Evolutionary conservation across 2,888 invertebrate species (phyloP).

Genomic region (Orchestes rusci): DNA sequence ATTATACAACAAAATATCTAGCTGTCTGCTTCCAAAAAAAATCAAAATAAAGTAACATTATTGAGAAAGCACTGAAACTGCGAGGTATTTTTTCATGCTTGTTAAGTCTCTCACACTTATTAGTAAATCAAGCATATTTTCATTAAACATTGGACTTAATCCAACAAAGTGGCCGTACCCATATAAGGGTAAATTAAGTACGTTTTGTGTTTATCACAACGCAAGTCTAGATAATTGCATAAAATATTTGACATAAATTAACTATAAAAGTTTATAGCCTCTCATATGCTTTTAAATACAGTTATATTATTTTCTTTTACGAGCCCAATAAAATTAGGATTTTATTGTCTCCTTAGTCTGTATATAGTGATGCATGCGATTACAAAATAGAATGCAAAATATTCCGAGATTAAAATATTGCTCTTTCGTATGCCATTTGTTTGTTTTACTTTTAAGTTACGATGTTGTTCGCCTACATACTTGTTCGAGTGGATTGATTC

Average conservation of each 20-base stretch:
- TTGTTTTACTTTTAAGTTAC: neutral
- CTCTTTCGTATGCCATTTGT: neutral
- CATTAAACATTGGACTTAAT: too few species aligned
- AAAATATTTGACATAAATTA: conserved; percentile 16
- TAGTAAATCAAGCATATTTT: too few species aligned
- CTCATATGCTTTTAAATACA: conserved; percentile 14
- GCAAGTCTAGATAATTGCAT: conserved; percentile 11
- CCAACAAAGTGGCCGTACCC: too few species aligned
- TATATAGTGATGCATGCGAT: too few species aligned
- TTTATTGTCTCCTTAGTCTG: conserved; percentile 10
- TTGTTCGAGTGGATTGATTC: too few species aligned
- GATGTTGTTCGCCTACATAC: neutral
- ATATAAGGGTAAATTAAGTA: too few species aligned
- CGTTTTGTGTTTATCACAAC: conserved; percentile 3
- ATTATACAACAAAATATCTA: too few species aligned
- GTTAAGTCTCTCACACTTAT: too few species aligned
- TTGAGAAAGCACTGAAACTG: too few species aligned
- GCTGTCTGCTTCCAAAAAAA: too few species aligned
- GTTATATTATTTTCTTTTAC: conserved; percentile 16
- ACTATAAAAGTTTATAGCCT: conserved; percentile 18
- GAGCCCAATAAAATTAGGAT: conserved; percentile 14
- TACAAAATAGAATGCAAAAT: conserved; percentile 5
- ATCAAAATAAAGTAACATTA: too few species aligned
- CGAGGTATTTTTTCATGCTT: too few species aligned
- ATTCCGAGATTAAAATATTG: neutral